phyloP scores from a whole-genome alignment of 37 sponge, comb jelly and placozoan species.

The Bolinopsis microptera region DNA sequence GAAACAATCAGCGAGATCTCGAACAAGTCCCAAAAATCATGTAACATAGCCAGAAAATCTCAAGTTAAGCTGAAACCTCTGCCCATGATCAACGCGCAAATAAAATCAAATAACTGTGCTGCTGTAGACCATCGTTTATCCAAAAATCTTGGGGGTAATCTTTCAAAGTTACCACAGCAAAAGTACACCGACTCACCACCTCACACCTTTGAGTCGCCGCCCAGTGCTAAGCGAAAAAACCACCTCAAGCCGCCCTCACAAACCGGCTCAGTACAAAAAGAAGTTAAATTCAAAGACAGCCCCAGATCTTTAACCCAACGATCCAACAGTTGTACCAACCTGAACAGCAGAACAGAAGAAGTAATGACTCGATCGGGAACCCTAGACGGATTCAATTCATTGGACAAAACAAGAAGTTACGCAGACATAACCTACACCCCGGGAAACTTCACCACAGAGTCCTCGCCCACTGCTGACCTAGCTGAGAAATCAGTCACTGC shows the following conservation, averaged over 20 bases:
- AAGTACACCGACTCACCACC: not conserved
- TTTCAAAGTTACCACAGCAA: not conserved
- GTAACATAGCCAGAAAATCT: not conserved
- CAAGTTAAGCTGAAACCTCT: not conserved
- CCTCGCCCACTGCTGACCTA: not conserved
- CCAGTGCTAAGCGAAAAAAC: not conserved
- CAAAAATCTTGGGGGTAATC: not conserved
- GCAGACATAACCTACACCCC: conserved; percentile 11
- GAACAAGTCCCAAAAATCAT: not conserved
- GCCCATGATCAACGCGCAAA: not conserved
- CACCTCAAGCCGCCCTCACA: not conserved
- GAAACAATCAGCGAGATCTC: conserved; percentile 30
- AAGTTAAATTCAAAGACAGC: not conserved
- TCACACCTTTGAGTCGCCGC: not conserved
- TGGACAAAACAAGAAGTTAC: not conserved
- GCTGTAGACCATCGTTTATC: not conserved
- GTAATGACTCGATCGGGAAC: not conserved
- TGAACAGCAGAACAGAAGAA: conserved; percentile 13
- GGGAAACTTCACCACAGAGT: not conserved
- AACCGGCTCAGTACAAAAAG: not conserved
- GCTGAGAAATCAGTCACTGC: not conserved
- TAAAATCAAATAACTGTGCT: not conserved
- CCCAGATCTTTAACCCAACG: not conserved
- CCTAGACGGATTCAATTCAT: conserved; percentile 3
- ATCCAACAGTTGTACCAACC: not conserved